phyloP scores from a whole-genome alignment of 2,888 invertebrate genomes.

The Pterostichus niger region DNA sequence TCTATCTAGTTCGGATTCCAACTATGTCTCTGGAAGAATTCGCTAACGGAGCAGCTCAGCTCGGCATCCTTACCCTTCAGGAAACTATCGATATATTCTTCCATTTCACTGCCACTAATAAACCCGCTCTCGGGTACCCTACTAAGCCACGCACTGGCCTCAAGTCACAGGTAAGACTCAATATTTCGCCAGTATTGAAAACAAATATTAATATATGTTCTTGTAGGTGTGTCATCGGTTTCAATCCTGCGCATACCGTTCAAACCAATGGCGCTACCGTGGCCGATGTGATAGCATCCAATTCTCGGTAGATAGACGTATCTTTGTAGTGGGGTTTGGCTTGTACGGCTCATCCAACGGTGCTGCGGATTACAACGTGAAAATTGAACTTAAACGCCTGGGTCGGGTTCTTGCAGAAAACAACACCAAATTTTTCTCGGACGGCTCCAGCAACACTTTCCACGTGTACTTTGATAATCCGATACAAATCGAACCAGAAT shows the following conservation, averaged over 20 bases:
- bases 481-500: slow-evolving; percentile 94
- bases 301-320: slow-evolving; percentile 96
- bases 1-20: slow-evolving; percentile 94
- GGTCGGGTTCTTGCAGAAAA: slow-evolving; percentile 94
- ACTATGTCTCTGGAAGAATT: slow-evolving; percentile 96
- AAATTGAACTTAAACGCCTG: slow-evolving; percentile 94
- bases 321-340: slow-evolving; percentile 97
- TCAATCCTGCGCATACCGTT: slow-evolving; percentile 96
- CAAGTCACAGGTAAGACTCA: slow-evolving; percentile 86
- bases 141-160: slow-evolving; percentile 91
- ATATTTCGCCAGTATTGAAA: neutral
- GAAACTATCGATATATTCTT: slow-evolving; percentile 97
- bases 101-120: slow-evolving; percentile 93
- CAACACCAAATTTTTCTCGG: slow-evolving; percentile 96
- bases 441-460: slow-evolving; percentile 97
- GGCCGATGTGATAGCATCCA: slow-evolving; percentile 98
- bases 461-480: slow-evolving; percentile 92
- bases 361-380: slow-evolving; percentile 96
- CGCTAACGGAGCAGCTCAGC: slow-evolving; percentile 96
- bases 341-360: slow-evolving; percentile 97
- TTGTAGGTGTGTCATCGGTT: slow-evolving; percentile 94
- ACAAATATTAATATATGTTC: neutral
- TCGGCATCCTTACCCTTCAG: slow-evolving; percentile 93
- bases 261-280: slow-evolving; percentile 98
- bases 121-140: slow-evolving; percentile 91